Base-by-base conservation (phyloP, 2,113 vertebrate species). In the Asarcornis scutulata region DNA sequence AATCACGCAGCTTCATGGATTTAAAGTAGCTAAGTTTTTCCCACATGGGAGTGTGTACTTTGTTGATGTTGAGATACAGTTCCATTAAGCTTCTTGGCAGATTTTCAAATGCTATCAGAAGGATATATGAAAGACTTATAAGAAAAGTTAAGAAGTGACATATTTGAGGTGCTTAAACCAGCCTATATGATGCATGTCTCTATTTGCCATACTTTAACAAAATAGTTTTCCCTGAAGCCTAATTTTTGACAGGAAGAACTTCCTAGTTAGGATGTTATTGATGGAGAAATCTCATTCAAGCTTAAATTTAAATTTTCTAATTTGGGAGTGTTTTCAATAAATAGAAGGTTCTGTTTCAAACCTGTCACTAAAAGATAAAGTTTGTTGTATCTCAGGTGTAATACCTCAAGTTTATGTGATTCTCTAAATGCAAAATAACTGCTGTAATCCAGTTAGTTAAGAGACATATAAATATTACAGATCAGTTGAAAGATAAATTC, bases 231-330 rank as follows among this genome's bases (percentile, higher is more conserved):
- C 48, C 91, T 4, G 74, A 99, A 98, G 46, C 63, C 91, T 32
- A 98, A 97, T 69, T 98, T 98, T 55, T 91, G 40, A 74, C 98
- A 93, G 29, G 98, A 98, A 26, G 52, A 31, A 88, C 98, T 98
- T 46, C 79, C 72, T 87, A 98, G 69, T 25, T 87, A 22, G 83
- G 96, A 97, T 23, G 95, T 98, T 12, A 98, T 97, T 75, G 98
- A 90, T 17, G 86, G 97, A 38, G 55, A 96, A 86, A 98, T 98
- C 4, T 56, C 50, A 40, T 98, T 98, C 56, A 79, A 31, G 40
- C 97, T 98, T 97, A 98, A 86, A 76, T 98, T 98, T 44, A 98
- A 91, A 56, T 98, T 97, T 88, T 98, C 96, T 50, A 98, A 63
- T 32, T 82, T 89, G 5, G 97, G 97, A 46, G 98, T 93, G 31